Conservation (phyloP, 2,113 vertebrate genomes). For the Psettodes erumei region DNA sequence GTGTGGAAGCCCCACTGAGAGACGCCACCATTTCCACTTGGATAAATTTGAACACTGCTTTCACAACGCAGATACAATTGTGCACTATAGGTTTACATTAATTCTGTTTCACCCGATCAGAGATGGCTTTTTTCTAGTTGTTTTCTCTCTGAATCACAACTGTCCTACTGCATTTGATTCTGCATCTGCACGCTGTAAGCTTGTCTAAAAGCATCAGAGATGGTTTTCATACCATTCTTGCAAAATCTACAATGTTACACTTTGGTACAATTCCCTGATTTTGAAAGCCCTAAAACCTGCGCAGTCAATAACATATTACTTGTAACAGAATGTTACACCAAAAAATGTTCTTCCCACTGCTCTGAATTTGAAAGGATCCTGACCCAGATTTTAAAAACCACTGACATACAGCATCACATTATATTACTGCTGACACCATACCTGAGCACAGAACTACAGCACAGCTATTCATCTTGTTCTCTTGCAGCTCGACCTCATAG, state of each 20-base stretch:
- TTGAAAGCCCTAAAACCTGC: not conserved
- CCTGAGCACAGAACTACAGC: not conserved
- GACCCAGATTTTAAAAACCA: constrained; percentile 39
- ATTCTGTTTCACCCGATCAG: constrained; percentile 20
- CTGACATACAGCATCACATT: constrained; percentile 18
- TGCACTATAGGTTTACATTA: constrained; percentile 33
- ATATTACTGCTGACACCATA: constrained; percentile 36
- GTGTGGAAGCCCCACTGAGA: constrained; percentile 42
- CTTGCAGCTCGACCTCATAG: not conserved
- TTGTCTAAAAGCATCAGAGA: constrained; percentile 4
- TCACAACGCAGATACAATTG: constrained; percentile 20
- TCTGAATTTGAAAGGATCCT: constrained; percentile 38
- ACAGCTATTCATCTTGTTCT: constrained; percentile 11
- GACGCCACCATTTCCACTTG: constrained; percentile 32
- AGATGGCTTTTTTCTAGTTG: constrained; percentile 9
- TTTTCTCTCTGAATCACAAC: not conserved
- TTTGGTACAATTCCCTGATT: not conserved
- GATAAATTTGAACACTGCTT: constrained; percentile 52
- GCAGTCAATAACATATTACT: constrained; percentile 10
- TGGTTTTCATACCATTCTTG: not conserved
- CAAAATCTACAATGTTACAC: not conserved
- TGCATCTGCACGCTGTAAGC: not conserved
- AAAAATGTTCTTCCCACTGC: constrained; percentile 27
- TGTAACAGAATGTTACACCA: constrained; percentile 26
- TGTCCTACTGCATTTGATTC: not conserved